These are phyloP conservation scores for Mythimna impura DNA, from an alignment of 2,888 invertebrate species.

Conservation along the genomic window DNA sequence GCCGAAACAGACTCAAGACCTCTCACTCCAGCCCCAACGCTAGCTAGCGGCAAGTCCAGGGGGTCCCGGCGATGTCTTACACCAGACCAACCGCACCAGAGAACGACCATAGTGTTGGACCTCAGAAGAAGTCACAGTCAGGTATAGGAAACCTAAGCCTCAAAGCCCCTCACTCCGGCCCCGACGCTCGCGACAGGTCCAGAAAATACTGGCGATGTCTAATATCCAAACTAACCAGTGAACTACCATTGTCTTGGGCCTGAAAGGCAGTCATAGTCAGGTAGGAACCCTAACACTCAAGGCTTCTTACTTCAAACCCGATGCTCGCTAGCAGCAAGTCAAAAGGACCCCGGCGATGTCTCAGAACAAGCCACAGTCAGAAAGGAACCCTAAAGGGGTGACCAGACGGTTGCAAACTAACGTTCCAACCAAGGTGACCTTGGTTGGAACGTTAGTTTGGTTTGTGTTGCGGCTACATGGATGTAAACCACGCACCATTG, in stretches of 20 bases:
- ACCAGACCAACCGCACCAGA: constrained; percentile 92
- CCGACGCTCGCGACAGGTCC: neutral
- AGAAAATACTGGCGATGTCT: neutral
- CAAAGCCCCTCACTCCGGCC: constrained; percentile 94
- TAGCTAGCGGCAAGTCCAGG: constrained; percentile 93
- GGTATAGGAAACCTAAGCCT: constrained; percentile 85
- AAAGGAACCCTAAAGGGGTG: too few species aligned
- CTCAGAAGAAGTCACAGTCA: constrained; percentile 91
- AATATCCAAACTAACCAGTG: neutral
- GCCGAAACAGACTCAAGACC: constrained; percentile 96
- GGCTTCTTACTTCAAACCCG: constrained; percentile 95
- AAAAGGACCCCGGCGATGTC: too few species aligned
- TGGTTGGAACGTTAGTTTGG: too few species aligned
- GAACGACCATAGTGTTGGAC: constrained; percentile 93
- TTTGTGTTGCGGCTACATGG: too few species aligned
- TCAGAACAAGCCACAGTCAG: too few species aligned
- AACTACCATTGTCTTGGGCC: neutral
- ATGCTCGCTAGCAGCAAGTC: too few species aligned
- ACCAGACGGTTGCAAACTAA: too few species aligned
- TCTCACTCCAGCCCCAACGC: constrained; percentile 94
- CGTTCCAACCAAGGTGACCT: too few species aligned
- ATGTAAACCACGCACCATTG: too few species aligned
- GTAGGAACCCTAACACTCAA: constrained; percentile 90
- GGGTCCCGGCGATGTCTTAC: constrained; percentile 93
- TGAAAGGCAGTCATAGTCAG: constrained; percentile 88